Base-by-base conservation (phyloP, 2,888 invertebrate species). In the Macaria liturata region DNA sequence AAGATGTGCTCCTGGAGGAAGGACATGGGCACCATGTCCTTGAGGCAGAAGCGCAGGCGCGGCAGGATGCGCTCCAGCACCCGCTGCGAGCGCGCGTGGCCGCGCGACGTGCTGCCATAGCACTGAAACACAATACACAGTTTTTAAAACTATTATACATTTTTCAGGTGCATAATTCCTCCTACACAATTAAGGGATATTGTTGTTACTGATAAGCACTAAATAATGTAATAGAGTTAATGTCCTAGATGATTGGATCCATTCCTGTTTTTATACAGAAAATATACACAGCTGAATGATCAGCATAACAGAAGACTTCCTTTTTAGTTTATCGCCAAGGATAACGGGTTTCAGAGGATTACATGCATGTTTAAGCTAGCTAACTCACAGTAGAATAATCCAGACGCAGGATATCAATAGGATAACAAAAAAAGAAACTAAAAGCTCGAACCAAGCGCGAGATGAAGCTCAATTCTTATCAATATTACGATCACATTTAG, bases 1-100 rank as follows among this genome's bases (percentile, higher is more conserved):
- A 97, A 97, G 66, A 98, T 95, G 83, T 98, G 98, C 67, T 97
- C 97, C 71, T 91, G 84, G 55, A 94, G 82, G 71, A 91, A 93
- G 46, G 87, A 86, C 69, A 85, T 88, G 9, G 94, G 93, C 57
- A 94, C 92, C 49, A 94, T 93, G 69, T 94, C 94, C 89, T 93
- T 94, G 61, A 94, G 92, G 74, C 93, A 94, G 73, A 94, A 93
- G 43, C 93, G 88, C 60, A 94, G 83, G 64, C 94, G 86, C 54
- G 86, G 93, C 67, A 94, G 94, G 75, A 94, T 92, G 59, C 82
- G 79, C 61, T 92, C 94, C 76, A 93, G 93, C 46, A 92, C 80
- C 71, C 88, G 92, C 59, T 85, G 88, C 64, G 84, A 84, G 62
- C 84, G 87, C 32, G 86, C 88, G 75, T 85, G 81, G 8, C 88